Evolutionary conservation across 2,888 invertebrate genomes (phyloP), one percentile per base, ranked within the genome.

Genomic region (Eurytoma adleriae): DNA sequence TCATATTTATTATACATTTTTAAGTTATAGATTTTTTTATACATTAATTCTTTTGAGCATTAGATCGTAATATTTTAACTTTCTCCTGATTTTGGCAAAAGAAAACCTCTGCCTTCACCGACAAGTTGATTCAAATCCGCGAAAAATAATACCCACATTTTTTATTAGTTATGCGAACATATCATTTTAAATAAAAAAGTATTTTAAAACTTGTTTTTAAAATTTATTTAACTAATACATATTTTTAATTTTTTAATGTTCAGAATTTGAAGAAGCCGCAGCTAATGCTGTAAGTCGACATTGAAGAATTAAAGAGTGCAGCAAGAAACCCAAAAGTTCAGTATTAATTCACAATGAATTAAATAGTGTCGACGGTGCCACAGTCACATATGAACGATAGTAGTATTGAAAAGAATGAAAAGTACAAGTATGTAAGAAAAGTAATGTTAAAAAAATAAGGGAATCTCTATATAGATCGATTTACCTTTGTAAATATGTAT

Each of bases 181-280:
- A 14, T 13, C 3, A 10, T 13, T 54, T n/a, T 54, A 16, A 54
- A 54, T n/a, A 54, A n/a, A 2, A n/a, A 3, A n/a, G 4, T 1
- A 14, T 54, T 16, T 61, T 14, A 16, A 18, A 59, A n/a, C 20
- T 0, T 18, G 13, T 7, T 59, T 59, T 20, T 12, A 18, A 59
- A n/a, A 20, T 12, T 48, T 18, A 14, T 68, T 13, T 50, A 4
- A 27, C 27, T 20, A 24, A 30, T 16, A 16, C 18, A n/a, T 20
- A 5, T 40, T 18, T 24, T 24, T 16, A 16, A 48, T 48, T 66
- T 3, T 61, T 69, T 48, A 50, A 79, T 64, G 62, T 85, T 3
- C 84, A 85, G 85, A 84, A 66, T 84, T 84, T 50, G 57, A 78
- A 27, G 83, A 81, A 52, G 71, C 68, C 20, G 73, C 83, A 18